phyloP scores from a whole-genome alignment of 2,113 vertebrate genomes.

The Dascyllus trimaculatus region DNA sequence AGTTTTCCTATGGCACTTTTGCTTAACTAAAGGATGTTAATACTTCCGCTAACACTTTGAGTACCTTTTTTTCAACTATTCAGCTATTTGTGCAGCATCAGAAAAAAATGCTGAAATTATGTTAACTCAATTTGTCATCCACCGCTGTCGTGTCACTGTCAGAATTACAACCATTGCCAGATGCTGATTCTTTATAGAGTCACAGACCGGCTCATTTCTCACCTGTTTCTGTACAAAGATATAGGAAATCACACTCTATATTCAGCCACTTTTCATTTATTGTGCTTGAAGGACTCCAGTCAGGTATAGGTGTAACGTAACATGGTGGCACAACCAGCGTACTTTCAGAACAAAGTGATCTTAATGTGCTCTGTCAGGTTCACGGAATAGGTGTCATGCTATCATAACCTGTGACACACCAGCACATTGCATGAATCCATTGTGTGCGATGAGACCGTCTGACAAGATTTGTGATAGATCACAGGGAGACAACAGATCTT shows the following conservation, averaged over 20 bases:
- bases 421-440: conserved; percentile 18
- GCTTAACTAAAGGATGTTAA: neutral
- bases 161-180: conserved; percentile 12
- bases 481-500: conserved; percentile 17
- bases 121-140: neutral
- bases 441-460: conserved; percentile 17
- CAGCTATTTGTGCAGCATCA: neutral
- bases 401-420: conserved; percentile 39
- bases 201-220: conserved; percentile 17
- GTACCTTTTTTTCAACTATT: neutral
- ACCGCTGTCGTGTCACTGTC: conserved; percentile 1
- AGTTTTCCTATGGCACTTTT: neutral
- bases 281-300: conserved; percentile 71
- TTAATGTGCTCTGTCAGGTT: conserved; percentile 62
- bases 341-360: conserved; percentile 65
- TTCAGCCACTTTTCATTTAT: conserved; percentile 57
- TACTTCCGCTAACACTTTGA: neutral
- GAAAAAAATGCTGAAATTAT: conserved; percentile 1
- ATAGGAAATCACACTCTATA: conserved; percentile 34
- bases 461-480: conserved; percentile 39
- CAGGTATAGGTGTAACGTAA: conserved; percentile 51
- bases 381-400: conserved; percentile 41
- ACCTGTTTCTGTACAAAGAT: conserved; percentile 21
- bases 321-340: conserved; percentile 28
- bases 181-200: neutral